phyloP scores from a whole-genome alignment of 2,113 vertebrate genomes.

The Isichthys henryi region DNA sequence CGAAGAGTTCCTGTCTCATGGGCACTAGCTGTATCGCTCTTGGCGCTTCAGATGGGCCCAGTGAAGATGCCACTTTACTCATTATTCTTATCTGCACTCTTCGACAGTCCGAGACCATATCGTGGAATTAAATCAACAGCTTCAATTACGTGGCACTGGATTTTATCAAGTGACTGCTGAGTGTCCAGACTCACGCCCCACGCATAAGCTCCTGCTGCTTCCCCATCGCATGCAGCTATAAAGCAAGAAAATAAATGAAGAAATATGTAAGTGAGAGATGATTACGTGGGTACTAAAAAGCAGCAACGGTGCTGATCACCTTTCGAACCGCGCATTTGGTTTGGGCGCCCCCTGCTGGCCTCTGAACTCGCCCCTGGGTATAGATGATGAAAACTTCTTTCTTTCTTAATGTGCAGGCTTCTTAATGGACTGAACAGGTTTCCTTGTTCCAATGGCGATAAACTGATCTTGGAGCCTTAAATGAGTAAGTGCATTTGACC shows the following conservation, averaged over 20 bases:
- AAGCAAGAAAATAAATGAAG: neutral
- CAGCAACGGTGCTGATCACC: neutral
- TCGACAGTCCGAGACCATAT: neutral
- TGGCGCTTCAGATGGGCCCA: neutral
- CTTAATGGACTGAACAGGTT: neutral
- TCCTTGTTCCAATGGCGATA: neutral
- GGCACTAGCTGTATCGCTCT: neutral
- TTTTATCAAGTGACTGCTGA: neutral
- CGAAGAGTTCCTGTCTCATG: neutral
- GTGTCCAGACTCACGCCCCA: neutral
- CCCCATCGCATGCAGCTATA: neutral
- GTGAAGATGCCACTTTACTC: neutral
- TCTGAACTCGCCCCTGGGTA: neutral
- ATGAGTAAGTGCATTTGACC: neutral
- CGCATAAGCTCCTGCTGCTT: neutral
- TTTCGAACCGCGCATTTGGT: neutral
- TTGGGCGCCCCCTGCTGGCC: neutral
- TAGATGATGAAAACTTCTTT: neutral
- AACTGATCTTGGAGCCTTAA: neutral
- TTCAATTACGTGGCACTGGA: neutral
- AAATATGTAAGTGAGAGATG: neutral
- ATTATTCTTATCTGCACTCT: neutral
- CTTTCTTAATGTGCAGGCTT: neutral
- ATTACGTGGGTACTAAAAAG: neutral
- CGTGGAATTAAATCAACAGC: neutral